These are phyloP conservation scores for Salvelinus sp. DNA, from an alignment of 2,113 vertebrate species.

Conservation along the genomic window DNA sequence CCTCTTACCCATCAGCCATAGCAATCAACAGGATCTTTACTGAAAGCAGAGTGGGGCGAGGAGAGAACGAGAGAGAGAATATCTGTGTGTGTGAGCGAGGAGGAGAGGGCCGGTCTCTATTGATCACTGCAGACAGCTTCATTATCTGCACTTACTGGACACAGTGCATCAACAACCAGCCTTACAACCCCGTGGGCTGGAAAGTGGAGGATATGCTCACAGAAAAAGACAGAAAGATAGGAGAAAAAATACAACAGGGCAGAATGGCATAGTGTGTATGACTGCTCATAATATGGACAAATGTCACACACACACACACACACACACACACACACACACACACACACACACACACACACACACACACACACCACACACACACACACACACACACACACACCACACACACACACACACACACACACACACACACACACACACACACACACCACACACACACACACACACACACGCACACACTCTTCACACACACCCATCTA, in stretches of 20 bases:
- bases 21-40: conserved; percentile 3
- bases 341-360: too few species aligned
- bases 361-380: not conserved
- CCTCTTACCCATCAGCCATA: not conserved
- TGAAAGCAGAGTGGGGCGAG: not conserved
- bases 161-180: conserved; percentile 57
- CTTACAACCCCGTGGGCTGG: conserved; percentile 2
- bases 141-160: conserved; percentile 67
- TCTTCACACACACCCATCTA: not conserved
- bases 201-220: conserved; percentile 10
- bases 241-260: conserved; percentile 28
- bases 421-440: too few species aligned
- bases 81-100: too few species aligned
- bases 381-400: too few species aligned
- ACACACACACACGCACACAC: too few species aligned
- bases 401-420: not conserved
- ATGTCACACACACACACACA: not conserved
- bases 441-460: too few species aligned
- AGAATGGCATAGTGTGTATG: conserved; percentile 49
- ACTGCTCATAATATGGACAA: conserved; percentile 31
- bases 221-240: conserved; percentile 24
- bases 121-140: conserved; percentile 70
- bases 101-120: conserved; percentile 47
- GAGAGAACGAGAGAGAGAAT: not conserved
- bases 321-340: not conserved